Evolutionary conservation across 2,888 invertebrate species (phyloP), one percentile per base, ranked within the genome.

Genomic region (Deilephila porcellus): DNA sequence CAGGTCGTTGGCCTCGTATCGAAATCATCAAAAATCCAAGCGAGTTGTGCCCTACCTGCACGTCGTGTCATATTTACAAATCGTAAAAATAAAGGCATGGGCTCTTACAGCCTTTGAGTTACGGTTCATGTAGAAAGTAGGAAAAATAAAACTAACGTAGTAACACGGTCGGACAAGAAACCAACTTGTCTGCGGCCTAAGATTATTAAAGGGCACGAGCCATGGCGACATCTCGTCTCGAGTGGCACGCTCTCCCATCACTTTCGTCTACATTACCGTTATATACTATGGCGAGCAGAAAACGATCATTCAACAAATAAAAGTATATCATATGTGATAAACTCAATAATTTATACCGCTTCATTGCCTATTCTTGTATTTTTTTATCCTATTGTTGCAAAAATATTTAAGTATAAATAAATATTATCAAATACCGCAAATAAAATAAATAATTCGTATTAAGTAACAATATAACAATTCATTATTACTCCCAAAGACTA

Each of bases 161-260:
- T 62, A 63, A 63, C 32, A 56, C 56, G 56, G 56, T 56, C 32
- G 19, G n/a, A n/a, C 62, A 63, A 19, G 62, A 63, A 63, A 6
- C n/a, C 25, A 14, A 88, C 90, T 89, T 85, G 89, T 86, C 87
- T 88, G 85, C 85, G 82, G 82, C 86, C 84, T 88, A 88, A 89
- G 89, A 89, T 90, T 88, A 88, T 88, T 83, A 88, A 91, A 90
- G 88, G 90, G 89, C 89, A 83, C 84, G 80, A 82, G 77, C 79
- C 76, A 80, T 87, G 91, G 92, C 90, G 91, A 90, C 91, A 89
- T 89, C 88, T 85, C 83, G 91, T 91, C 92, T 91, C 86, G 88
- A 83, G 85, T 86, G 80, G 74, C 78, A 76, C 76, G 34, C 52
- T 52, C 34, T 53, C 45, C 45, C 25, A 25, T 52, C 45, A 67